Base-by-base conservation (phyloP, 2,797 vertebrate genomes). In the Naso thynnoides region DNA sequence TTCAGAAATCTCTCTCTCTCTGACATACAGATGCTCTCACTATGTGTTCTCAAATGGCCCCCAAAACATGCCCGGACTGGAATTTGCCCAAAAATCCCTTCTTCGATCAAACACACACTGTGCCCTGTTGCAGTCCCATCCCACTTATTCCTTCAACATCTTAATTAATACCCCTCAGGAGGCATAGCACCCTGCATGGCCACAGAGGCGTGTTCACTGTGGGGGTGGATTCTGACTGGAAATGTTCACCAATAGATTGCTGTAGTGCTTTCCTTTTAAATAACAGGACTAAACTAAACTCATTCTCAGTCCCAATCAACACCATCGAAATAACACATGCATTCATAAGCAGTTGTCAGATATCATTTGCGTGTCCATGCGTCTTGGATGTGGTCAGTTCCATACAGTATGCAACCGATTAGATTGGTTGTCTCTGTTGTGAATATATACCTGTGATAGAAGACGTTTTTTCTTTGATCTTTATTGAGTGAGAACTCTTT, bases 91-190 rank as follows among this genome's bases (percentile, higher is more conserved):
- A 91, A 86, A 79, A 74, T 70, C 47, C 47, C 79, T 76, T 86
- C 70, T 86, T 64, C 85, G 88, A 94, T 89, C 84, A 86, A 83
- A 81, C 80, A 73, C 90, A 88, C 70, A 87, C 89, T 79, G 83
- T 81, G 84, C 86, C 73, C 74, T 65, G 70, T 82, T 66, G 69
- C 66, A 36, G 75, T 82, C 81, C 70, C 86, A 83, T 85, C 69
- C 61, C 88, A 85, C 84, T 83, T 85, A 78, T 79, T 89, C 73
- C 72, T 85, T 81, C 85, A 87, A 81, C 83, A 82, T 90, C 94
- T 95, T 94, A 96, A 97, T 96, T 97, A 96, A 92, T 94, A 86
- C 83, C 72, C 91, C 86, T 88, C 90, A 94, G 94, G 94, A 95
- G 95, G 92, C 69, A 50, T 38, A 36, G 65, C 70, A 31, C 86